Conservation (phyloP, 2,113 vertebrate genomes). For the Cyanistes caeruleus region DNA sequence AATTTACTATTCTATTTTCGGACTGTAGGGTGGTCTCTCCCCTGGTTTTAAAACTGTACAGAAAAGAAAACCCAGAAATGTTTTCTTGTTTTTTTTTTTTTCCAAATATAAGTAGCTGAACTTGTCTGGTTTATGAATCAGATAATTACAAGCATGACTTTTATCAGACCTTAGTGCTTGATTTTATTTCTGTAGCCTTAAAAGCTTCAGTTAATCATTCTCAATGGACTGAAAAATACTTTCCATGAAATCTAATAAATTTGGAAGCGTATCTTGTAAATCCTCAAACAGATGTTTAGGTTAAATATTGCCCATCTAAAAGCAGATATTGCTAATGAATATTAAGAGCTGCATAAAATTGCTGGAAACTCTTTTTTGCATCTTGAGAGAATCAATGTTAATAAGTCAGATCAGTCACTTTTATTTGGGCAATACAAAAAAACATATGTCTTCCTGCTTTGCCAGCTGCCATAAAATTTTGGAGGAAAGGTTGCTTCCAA, state of each 20-base stretch:
- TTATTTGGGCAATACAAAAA: slow-evolving; percentile 69
- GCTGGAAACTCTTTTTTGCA: slow-evolving; percentile 8
- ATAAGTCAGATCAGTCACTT: slow-evolving; percentile 72
- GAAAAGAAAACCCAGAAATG: not conserved
- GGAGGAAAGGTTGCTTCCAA: slow-evolving; percentile 58
- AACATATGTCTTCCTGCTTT: slow-evolving; percentile 61
- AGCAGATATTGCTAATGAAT: slow-evolving; percentile 57
- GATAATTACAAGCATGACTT: not conserved
- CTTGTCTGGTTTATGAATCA: not conserved
- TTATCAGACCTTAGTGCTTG: not conserved
- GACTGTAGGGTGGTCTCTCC: not conserved
- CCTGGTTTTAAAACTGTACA: not conserved
- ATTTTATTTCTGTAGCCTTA: slow-evolving; percentile 19
- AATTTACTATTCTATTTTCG: not conserved
- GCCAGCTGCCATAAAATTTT: slow-evolving; percentile 71
- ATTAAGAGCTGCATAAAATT: slow-evolving; percentile 48
- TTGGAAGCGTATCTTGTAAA: slow-evolving; percentile 42
- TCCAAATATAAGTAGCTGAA: not conserved
- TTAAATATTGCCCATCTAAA: slow-evolving; percentile 68
- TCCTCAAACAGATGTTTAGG: slow-evolving; percentile 62
- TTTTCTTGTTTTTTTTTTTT: not conserved
- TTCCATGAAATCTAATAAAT: slow-evolving; percentile 33
- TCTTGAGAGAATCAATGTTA: slow-evolving; percentile 55
- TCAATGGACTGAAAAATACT: slow-evolving; percentile 38
- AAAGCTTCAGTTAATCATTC: slow-evolving; percentile 31